phyloP scores from a whole-genome alignment of 2,888 invertebrate genomes.

The Rhyacophila evoluta region DNA sequence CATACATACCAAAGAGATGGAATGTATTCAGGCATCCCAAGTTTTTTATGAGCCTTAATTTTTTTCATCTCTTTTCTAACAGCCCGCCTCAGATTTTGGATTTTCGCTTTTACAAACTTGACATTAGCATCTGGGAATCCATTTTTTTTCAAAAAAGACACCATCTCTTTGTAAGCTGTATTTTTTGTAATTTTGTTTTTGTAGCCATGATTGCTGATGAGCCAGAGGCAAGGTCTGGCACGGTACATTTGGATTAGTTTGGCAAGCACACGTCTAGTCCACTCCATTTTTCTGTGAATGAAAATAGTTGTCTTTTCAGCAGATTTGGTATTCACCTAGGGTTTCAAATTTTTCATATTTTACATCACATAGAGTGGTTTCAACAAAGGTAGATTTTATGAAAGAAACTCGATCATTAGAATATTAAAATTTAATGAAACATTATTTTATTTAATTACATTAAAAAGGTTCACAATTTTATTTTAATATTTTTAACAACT shows the following conservation, averaged over 20 bases:
- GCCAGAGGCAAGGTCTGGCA: not conserved
- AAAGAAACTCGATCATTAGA: too few relatives aligned
- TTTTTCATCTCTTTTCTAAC: slow-evolving; percentile 7
- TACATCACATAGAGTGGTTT: too few relatives aligned
- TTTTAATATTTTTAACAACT: too few relatives aligned
- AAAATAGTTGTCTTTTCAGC: too few relatives aligned
- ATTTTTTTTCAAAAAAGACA: not conserved
- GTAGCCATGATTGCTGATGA: not conserved
- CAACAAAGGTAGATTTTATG: too few relatives aligned
- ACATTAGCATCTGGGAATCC: not conserved
- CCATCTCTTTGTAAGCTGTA: not conserved
- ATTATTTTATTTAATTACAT: too few relatives aligned
- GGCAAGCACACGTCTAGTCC: not conserved
- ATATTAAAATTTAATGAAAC: too few relatives aligned
- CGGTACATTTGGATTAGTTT: slow-evolving; percentile 1
- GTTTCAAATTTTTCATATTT: too few relatives aligned
- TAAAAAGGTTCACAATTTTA: too few relatives aligned
- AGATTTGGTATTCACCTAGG: too few relatives aligned
- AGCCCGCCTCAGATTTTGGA: not conserved
- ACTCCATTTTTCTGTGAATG: slow-evolving; percentile 16
- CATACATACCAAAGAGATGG: not conserved
- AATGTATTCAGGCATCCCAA: not conserved
- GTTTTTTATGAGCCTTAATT: not conserved
- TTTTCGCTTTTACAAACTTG: slow-evolving; percentile 1
- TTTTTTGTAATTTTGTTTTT: slow-evolving; percentile 2